Evolutionary conservation across 1,140 invertebrate genomes (phyloP), one percentile per base, ranked within the genome.

Genomic region (Bilobella aurantiaca): DNA sequence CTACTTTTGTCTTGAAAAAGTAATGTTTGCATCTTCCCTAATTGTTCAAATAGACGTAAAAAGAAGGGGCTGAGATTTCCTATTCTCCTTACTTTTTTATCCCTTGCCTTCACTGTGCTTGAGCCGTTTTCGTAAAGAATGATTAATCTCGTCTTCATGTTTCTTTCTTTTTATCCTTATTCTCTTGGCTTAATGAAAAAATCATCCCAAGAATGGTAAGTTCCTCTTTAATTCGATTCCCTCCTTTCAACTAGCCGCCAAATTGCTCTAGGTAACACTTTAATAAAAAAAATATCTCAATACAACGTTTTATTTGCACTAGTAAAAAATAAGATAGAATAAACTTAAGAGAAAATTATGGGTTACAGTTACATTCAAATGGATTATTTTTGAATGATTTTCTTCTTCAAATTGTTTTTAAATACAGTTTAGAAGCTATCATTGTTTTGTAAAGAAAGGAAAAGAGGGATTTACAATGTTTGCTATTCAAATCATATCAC

Each of bases 101-200:
- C 23, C 49, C 25, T 23, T 14, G 49, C 49, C 25, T 53, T 23
- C 49, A 8, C 34, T 42, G 8, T 53, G 5, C 49, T 5, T 18
- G 21, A 53, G 49, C 34, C 34, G n/a, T n/a, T 42, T 42, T 42
- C 18, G 8, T 12, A 8, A 53, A 53, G 49, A 23, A 53, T 53
- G 49, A 53, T 53, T 53, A 53, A 53, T 53, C 49, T 42, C 37
- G 37, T 42, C n/a, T 42, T 53, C 49, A 23, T 53, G 12, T 23
- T 23, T 53, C 21, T 53, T 53, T 53, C 23, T 53, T 23, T 53
- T 18, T 53, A 18, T 23, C 8, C 23, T n/a, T 42, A 8, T 53
- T 16, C 49, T 53, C 49, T 12, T 53, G 14, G 5, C 49, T 23
- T 53, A 53, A 53, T 53, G 49, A 53, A 53, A 53, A 53, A 53